Evolutionary conservation across 2,113 vertebrate genomes (phyloP), one percentile per base, ranked within the genome.

Genomic region (Periophthalmus modestus): DNA sequence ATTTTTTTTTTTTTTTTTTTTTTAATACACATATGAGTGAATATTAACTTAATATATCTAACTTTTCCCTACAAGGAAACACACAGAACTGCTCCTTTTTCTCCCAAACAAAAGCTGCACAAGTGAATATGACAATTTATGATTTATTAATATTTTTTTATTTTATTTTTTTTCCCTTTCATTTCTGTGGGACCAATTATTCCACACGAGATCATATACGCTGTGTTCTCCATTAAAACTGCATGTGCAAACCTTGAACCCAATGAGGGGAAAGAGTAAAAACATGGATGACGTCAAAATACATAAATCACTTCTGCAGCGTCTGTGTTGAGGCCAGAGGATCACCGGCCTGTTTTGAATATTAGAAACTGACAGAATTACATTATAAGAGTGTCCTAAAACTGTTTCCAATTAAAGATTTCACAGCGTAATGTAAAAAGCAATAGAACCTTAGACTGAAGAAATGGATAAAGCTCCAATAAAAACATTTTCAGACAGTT

Each of bases 111-210:
- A 34, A 62, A 33, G 24, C 39, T 33, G 57, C 3, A 21, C 7
- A n/a, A 28, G n/a, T 13, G 12, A 7, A 57, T 14, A n/a, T 67
- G 67, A 65, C 50, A 48, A 47, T 72, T 62, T 69, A 43, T 75
- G 69, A 75, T 85, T 82, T 80, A 82, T 73, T 50, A 78, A 50
- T 12, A 12, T 14, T 39, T 58, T 47, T 21, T 57, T n/a, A n/a
- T n/a, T n/a, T n/a, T n/a, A n/a, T n/a, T 72, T 9, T 48, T 50
- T 18, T 15, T 16, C 14, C 15, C 48, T 73, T 15, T 36, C 28
- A 78, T 68, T 80, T 80, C 66, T 82, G 34, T 73, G 75, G 80
- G 80, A 81, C 74, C 75, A 85, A 80, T 85, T 80, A 79, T 39
- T 69, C 43, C n/a, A 43, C 59, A 62, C 43, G 23, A 28, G 19